These are phyloP conservation scores for Yponomeuta malinellus DNA, from an alignment of 2,888 invertebrate species.

Conservation along the genomic window DNA sequence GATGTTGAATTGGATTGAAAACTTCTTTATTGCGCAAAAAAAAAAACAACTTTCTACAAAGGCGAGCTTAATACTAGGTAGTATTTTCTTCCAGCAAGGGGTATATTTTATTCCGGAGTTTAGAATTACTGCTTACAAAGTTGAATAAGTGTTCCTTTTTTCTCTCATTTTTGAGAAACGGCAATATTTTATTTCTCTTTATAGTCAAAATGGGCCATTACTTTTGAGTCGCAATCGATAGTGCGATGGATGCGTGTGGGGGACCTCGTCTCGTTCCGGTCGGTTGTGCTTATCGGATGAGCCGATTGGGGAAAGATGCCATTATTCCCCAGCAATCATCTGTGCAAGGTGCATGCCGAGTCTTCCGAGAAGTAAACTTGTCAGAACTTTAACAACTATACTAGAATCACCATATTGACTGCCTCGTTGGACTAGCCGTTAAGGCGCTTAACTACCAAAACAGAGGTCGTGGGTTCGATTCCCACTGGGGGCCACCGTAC, in stretches of 20 bases:
- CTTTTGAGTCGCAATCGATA: slow-evolving; percentile 42
- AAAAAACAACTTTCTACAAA: too few relatives aligned
- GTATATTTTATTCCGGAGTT: too few relatives aligned
- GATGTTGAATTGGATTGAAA: too few relatives aligned
- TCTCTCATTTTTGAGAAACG: neutral
- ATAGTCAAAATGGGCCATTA: slow-evolving; percentile 18
- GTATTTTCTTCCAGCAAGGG: too few relatives aligned
- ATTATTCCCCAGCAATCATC: slow-evolving; percentile 57
- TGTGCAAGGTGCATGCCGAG: neutral
- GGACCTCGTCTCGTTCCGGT: slow-evolving; percentile 60
- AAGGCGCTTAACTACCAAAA: too few relatives aligned
- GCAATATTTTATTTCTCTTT: slow-evolving; percentile 16
- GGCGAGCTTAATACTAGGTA: too few relatives aligned
- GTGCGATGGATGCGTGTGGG: slow-evolving; percentile 58
- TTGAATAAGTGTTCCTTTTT: neutral
- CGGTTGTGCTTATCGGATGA: slow-evolving; percentile 66
- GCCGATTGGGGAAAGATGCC: slow-evolving; percentile 51
- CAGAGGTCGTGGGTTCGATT: too few relatives aligned
- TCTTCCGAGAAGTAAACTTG: neutral
- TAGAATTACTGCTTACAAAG: neutral
- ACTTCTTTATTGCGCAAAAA: too few relatives aligned
- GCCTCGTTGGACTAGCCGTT: too few relatives aligned
- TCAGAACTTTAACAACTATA: too few relatives aligned
- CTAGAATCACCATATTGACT: too few relatives aligned
- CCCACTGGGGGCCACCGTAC: too few relatives aligned